Conservation (phyloP, 2,113 vertebrate genomes). For the Pituophis catenifer region DNA sequence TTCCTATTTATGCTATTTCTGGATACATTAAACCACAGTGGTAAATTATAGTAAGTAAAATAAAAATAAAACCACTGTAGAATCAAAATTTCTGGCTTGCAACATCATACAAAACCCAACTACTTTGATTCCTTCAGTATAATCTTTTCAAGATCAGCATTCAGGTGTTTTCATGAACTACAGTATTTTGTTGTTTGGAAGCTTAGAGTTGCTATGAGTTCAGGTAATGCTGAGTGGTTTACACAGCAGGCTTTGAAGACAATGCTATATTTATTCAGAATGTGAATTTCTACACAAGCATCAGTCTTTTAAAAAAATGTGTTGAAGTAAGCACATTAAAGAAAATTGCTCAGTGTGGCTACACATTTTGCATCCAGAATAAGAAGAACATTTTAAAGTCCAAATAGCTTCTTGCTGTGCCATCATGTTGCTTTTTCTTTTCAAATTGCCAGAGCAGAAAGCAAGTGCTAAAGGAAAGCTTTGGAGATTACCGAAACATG, state of each 20-base stretch:
- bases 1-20: background rate
- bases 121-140: background rate
- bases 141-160: background rate
- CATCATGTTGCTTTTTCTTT: background rate
- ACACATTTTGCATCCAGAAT: background rate
- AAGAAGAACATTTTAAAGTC: conserved; percentile 3
- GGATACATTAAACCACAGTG: background rate
- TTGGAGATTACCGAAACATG: background rate
- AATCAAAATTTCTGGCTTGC: background rate
- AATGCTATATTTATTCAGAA: conserved; percentile 1
- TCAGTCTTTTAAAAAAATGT: background rate
- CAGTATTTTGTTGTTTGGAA: background rate
- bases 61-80: background rate
- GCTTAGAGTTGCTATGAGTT: background rate
- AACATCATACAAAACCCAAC: background rate
- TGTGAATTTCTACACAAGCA: background rate
- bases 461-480: background rate
- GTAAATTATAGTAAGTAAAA: background rate
- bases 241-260: background rate
- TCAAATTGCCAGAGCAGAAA: conserved; percentile 2
- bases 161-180: accelerated
- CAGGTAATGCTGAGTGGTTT: background rate
- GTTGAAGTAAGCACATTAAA: background rate
- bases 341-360: conserved; percentile 1
- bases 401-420: background rate